These are phyloP conservation scores for Geopemphigus sp. DNA, from an alignment of 1,140 invertebrate genomes.

Conservation along the genomic window DNA sequence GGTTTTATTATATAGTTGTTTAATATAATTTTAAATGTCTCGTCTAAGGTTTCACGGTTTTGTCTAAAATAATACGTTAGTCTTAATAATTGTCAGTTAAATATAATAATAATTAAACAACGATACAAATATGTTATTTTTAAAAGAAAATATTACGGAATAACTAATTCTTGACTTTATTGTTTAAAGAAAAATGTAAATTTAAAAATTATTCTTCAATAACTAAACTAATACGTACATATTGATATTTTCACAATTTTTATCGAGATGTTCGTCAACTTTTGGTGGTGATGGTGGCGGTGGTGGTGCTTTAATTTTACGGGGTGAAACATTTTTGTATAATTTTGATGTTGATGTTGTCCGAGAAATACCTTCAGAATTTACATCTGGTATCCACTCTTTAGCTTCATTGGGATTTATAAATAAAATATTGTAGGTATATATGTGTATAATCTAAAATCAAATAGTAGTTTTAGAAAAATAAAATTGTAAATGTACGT, in stretches of 20 bases:
- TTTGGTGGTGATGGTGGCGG: too few species aligned
- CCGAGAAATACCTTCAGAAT: conserved; percentile 25
- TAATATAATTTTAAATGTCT: neutral
- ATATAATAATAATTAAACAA: too few species aligned
- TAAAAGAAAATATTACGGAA: too few species aligned
- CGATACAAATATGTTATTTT: neutral
- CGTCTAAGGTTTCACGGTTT: too few species aligned
- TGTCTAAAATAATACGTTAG: neutral
- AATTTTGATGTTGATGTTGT: conserved; percentile 24
- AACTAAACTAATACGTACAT: conserved; percentile 12
- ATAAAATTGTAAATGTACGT: too few species aligned
- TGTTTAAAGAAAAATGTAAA: neutral
- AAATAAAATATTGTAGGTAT: too few species aligned
- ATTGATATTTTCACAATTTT: neutral
- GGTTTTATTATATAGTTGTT: neutral
- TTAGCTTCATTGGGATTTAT: conserved; percentile 39
- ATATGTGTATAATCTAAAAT: too few species aligned
- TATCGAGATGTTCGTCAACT: conserved; percentile 4
- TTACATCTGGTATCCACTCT: conserved; percentile 28
- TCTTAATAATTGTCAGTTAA: too few species aligned
- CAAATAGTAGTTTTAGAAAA: too few species aligned
- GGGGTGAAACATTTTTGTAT: too few species aligned
- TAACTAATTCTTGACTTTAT: too few species aligned
- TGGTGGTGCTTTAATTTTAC: neutral
- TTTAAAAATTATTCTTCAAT: neutral